Base-by-base conservation (phyloP, 1,140 invertebrate genomes). In the Drosophila lacertosa region DNA sequence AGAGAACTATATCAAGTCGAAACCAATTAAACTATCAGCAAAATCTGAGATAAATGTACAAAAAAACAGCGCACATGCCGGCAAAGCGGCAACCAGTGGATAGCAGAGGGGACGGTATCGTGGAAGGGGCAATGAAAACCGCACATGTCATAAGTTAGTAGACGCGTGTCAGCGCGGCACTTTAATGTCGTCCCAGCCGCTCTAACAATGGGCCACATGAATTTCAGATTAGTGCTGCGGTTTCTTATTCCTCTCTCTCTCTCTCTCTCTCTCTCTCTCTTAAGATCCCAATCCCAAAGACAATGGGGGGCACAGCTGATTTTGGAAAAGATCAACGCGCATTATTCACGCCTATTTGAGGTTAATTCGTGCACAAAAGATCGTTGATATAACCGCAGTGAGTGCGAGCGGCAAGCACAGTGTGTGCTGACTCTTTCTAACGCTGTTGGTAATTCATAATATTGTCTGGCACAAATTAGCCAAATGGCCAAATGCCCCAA, bases 1-100 rank as follows among this genome's bases (percentile, higher is more conserved):
- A 65, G 40, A 29, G 15, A 48, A 10, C 33, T 45, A 68, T 69
- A 79, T 78, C 62, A 59, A 76, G 66, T 84, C 76, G 48, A 69
- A 77, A 69, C 71, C 80, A 83, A 83, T 83, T 83, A 83, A 83
- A 83, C 67, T 86, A 83, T 86, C 80, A 83, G 81, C 63, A 67
- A 70, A 70, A 83, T 83, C 81, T 80, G 55, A 86, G 59, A 79
- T 15, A 70, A 50, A 58, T 40, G 22, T 70, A 60, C 45, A 67
- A 57, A 60, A n/a, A 40, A 70, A 29, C 63, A 42, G 35, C 70
- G 70, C 70, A 79, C 79, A 83, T 74, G 80, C 54, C 35, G 45
- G 13, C 37, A 50, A 48, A 7, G 7, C 6, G 15, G 47, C 3
- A 4, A 33, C 2, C 2, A 11, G 22, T n/a, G n/a, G n/a, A n/a